Percentiles rank a stretch among this genome's conserved stretches.
These are phyloP conservation scores for Zosterops borbonicus DNA, from an alignment of 2,113 vertebrate species.

Conservation along the genomic window DNA sequence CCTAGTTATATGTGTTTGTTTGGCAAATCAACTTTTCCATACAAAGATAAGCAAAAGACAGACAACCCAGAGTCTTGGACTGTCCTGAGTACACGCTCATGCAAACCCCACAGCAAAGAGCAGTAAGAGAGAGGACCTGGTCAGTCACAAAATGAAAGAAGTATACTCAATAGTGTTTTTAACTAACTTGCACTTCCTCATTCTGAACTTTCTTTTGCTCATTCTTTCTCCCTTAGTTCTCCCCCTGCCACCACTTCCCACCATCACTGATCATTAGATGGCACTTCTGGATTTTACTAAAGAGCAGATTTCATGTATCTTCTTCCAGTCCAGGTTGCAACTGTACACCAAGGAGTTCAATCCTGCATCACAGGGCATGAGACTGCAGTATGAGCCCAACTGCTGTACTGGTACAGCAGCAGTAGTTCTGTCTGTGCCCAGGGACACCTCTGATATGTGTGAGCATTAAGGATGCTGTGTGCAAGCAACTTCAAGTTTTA, in stretches of 20 bases:
- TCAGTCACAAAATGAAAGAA: background rate
- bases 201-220: background rate
- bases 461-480: background rate
- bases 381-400: accelerated
- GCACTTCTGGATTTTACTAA: background rate
- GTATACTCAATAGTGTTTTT: background rate
- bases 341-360: background rate
- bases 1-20: background rate
- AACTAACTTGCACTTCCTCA: background rate
- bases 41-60: background rate
- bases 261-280: accelerated
- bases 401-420: background rate
- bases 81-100: background rate
- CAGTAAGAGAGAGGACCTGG: background rate
- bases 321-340: background rate
- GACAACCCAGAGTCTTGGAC: background rate
- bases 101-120: background rate
- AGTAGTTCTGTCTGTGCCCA: background rate
- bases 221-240: background rate
- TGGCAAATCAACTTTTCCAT: background rate
- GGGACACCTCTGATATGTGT: background rate
- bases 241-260: background rate
- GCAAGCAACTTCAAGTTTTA: background rate
- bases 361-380: background rate
- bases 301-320: background rate